These are phyloP conservation scores for Leptodactylus fallax DNA, from an alignment of 2,797 vertebrate species.

Conservation along the genomic window DNA sequence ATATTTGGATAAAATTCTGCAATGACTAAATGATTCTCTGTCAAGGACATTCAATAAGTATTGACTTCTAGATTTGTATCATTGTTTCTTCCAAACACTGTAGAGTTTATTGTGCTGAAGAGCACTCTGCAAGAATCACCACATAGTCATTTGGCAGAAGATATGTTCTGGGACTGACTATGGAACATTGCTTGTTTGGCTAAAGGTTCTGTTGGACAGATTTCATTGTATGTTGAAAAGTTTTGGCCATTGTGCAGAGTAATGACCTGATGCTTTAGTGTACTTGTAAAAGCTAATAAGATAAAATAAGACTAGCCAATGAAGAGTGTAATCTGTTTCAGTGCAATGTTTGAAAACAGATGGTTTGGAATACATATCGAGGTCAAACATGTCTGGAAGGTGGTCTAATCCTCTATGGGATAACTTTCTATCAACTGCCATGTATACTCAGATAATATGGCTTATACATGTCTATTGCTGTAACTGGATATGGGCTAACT, in stretches of 20 bases:
- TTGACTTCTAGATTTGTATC: slow-evolving; percentile 20
- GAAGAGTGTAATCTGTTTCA: neutral
- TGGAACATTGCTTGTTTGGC: slow-evolving; percentile 54
- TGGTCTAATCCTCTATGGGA: neutral
- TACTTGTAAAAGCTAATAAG: slow-evolving; percentile 41
- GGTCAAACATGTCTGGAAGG: neutral
- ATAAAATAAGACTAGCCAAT: neutral
- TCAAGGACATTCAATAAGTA: slow-evolving; percentile 27
- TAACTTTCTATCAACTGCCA: neutral
- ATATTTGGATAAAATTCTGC: neutral
- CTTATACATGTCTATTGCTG: neutral
- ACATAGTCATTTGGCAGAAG: slow-evolving; percentile 51
- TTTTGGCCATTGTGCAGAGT: slow-evolving; percentile 50
- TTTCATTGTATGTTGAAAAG: slow-evolving; percentile 26
- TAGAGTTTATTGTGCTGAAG: slow-evolving; percentile 41
- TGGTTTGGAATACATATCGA: neutral
- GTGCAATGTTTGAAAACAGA: slow-evolving; percentile 32
- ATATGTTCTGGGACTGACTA: slow-evolving; percentile 48
- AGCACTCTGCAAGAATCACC: slow-evolving; percentile 9
- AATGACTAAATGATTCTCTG: neutral
- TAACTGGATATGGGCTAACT: too few species aligned
- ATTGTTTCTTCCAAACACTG: slow-evolving; percentile 40
- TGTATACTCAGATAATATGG: neutral
- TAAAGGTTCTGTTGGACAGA: slow-evolving; percentile 34
- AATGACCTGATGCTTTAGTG: slow-evolving; percentile 50